These are phyloP conservation scores for Oxyruncus cristatus DNA, from an alignment of 2,113 vertebrate genomes.

Conservation along the genomic window DNA sequence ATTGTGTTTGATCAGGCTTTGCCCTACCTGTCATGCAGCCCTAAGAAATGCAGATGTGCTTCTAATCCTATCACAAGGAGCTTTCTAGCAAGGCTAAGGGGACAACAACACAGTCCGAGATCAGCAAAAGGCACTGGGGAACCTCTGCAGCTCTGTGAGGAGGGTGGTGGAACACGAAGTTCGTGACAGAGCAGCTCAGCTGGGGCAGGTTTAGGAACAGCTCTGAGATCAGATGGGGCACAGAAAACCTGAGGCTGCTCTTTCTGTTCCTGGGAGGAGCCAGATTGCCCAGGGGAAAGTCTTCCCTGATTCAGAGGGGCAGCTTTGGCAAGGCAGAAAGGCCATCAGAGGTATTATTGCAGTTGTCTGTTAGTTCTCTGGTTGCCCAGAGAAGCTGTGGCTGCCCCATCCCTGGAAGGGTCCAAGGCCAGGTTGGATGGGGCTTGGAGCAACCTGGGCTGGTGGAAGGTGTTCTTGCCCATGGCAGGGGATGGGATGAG, in stretches of 20 bases:
- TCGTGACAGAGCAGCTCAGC: not conserved
- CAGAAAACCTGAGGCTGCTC: not conserved
- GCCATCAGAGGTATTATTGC: not conserved
- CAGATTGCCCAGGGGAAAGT: not conserved
- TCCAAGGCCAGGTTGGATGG: accelerated
- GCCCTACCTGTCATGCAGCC: accelerated
- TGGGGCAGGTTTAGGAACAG: not conserved
- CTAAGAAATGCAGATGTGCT: not conserved
- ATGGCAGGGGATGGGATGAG: not conserved
- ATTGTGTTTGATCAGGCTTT: not conserved
- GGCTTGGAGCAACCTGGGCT: not conserved
- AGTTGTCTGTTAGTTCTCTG: not conserved
- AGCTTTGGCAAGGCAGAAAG: not conserved
- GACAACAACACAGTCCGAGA: accelerated
- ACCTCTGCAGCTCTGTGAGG: not conserved
- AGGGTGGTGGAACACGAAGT: not conserved
- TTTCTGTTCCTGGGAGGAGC: not conserved
- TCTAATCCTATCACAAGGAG: no score
- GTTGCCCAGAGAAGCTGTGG: not conserved
- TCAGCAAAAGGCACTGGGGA: not conserved
- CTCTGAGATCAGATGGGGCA: not conserved
- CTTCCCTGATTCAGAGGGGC: not conserved
- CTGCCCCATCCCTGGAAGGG: not conserved
- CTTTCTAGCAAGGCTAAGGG: not conserved
- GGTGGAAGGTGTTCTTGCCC: not conserved